Conservation (phyloP, 2,888 invertebrate genomes). For the Drosophila fungiperda region DNA sequence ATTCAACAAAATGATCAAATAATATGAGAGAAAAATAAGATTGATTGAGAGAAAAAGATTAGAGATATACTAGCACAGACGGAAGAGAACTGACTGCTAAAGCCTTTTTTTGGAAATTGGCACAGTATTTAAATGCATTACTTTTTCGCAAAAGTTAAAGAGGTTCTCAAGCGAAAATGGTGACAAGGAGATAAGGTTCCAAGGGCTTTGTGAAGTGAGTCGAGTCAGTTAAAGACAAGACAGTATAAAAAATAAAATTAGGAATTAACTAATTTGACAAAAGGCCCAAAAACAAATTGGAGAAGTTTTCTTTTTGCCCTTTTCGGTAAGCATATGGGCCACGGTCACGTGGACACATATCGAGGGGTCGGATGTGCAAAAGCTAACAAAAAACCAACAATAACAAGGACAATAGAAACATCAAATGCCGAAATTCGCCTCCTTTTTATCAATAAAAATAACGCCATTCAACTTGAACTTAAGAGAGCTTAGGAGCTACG, state of each 20-base stretch:
- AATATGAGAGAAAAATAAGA: not conserved
- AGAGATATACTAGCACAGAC: not conserved
- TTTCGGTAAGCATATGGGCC: constrained; percentile 11
- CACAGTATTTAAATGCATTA: constrained; percentile 63
- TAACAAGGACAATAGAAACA: constrained; percentile 19
- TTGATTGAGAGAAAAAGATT: not conserved
- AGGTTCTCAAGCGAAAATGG: not conserved
- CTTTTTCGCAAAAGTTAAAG: not conserved
- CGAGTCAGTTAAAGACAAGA: constrained; percentile 25
- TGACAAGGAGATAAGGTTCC: not conserved
- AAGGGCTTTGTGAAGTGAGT: not conserved
- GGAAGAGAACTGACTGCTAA: constrained; percentile 37
- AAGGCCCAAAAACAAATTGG: constrained; percentile 31
- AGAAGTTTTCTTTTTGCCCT: constrained; percentile 36
- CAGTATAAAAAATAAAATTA: constrained; percentile 31
- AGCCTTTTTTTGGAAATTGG: constrained; percentile 40
- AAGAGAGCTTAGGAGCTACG: not conserved
- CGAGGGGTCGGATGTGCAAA: constrained; percentile 35
- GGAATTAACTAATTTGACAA: constrained; percentile 43
- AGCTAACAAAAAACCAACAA: constrained; percentile 28
- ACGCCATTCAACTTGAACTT: not conserved
- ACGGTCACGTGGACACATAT: constrained; percentile 48
- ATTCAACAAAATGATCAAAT: constrained; percentile 37
- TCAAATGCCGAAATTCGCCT: constrained; percentile 27
- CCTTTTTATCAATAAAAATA: constrained; percentile 37